phyloP scores from a whole-genome alignment of 2,113 vertebrate species.

The Petromus typicus region DNA sequence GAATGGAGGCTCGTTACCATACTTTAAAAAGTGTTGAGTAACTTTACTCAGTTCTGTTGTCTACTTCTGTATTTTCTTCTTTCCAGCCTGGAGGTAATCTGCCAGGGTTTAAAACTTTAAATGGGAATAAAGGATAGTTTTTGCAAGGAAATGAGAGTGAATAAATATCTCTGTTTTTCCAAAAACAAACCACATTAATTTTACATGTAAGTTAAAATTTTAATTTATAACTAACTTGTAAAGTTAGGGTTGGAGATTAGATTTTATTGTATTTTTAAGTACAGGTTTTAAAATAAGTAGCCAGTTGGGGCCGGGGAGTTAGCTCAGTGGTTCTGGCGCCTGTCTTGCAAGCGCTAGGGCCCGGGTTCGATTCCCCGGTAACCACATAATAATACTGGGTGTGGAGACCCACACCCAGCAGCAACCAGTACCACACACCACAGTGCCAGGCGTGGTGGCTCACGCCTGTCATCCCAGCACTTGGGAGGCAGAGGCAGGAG shows the following conservation, averaged over 20 bases:
- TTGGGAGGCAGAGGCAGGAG: too few relatives aligned
- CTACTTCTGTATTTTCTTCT: slow-evolving; percentile 45
- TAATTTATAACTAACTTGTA: slow-evolving; percentile 18
- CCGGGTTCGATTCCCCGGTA: too few relatives aligned
- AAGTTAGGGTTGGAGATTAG: neutral
- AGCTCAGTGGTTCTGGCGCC: too few relatives aligned
- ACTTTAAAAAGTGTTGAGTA: neutral
- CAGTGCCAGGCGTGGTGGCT: too few relatives aligned
- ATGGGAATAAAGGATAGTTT: slow-evolving; percentile 55
- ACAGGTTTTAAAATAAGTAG: slow-evolving; percentile 10
- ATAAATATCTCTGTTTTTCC: slow-evolving; percentile 54
- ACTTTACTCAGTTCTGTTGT: slow-evolving; percentile 22
- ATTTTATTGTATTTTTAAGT: neutral
- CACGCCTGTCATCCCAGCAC: too few relatives aligned
- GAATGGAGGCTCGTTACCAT: neutral
- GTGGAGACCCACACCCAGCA: too few relatives aligned
- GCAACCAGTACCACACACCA: too few relatives aligned
- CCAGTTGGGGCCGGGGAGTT: too few relatives aligned
- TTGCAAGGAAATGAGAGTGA: slow-evolving; percentile 63
- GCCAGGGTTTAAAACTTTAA: slow-evolving; percentile 55
- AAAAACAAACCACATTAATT: slow-evolving; percentile 44
- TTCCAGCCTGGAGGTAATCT: slow-evolving; percentile 48
- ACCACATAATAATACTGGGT: too few relatives aligned
- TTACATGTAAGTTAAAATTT: slow-evolving; percentile 64
- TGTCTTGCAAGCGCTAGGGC: too few relatives aligned